These are phyloP conservation scores for Entomyzon cyanotis DNA, from an alignment of 2,113 vertebrate species.

Conservation along the genomic window DNA sequence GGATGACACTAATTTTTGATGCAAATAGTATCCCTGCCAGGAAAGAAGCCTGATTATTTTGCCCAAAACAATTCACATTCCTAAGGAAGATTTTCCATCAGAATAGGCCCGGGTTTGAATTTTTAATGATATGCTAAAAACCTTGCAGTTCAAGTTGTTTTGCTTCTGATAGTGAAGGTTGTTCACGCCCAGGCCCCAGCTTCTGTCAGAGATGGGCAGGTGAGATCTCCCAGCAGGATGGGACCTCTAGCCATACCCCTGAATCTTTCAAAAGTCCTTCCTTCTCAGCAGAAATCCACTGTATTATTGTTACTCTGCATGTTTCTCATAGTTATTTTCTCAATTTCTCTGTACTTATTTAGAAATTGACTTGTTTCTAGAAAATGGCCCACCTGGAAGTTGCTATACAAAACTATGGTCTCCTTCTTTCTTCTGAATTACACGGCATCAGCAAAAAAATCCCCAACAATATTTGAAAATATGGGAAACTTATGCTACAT, in stretches of 20 bases:
- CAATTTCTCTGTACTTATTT: neutral
- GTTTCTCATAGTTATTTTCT: neutral
- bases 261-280: neutral
- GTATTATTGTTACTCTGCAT: neutral
- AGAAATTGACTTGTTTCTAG: neutral
- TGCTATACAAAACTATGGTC: neutral
- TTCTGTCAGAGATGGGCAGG: neutral
- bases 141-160: slow-evolving; percentile 28
- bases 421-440: neutral
- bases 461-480: neutral
- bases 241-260: neutral
- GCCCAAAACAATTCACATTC: slow-evolving; percentile 30
- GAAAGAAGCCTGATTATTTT: slow-evolving; percentile 31
- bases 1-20: slow-evolving; percentile 35
- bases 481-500: neutral
- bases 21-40: slow-evolving; percentile 35
- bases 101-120: slow-evolving; percentile 4
- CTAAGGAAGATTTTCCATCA: slow-evolving; percentile 29
- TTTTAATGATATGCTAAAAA: slow-evolving; percentile 41
- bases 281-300: neutral
- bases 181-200: neutral
- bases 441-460: neutral
- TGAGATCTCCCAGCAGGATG: neutral
- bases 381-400: neutral
- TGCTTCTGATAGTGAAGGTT: neutral